Evolutionary conservation across 2,888 invertebrate genomes (phyloP), one percentile per base, ranked within the genome.

Genomic region (Volucella zonaria): DNA sequence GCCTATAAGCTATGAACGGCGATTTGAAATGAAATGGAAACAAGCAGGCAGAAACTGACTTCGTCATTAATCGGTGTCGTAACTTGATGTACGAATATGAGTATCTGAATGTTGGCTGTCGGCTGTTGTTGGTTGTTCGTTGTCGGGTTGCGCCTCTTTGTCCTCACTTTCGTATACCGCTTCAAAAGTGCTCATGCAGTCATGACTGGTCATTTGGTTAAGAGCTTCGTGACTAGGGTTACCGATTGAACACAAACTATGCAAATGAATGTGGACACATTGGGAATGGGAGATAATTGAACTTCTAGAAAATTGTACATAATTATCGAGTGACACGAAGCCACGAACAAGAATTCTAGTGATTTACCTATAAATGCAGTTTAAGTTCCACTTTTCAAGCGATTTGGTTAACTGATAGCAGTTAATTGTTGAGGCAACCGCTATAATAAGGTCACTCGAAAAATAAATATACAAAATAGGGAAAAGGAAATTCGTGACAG

Each of bases 21-120:
- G 67, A 68, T 45, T 51, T 81, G 68, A 68, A 85, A 81, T 81
- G 76, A 81, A 85, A 85, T 85, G 76, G 66, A 85, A 81, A 81
- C 66, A 79, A 74, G 51, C 15, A 61, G 71, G 38, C 77, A 62
- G 70, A 61, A 23, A 75, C 56, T 43, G 67, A 80, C 83, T 85
- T 68, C 80, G 80, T 85, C 85, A 85, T 68, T 76, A 81, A 71
- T 85, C 75, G 61, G 76, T 80, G 76, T 73, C 80, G 85, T 83
- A 80, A 85, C 68, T 45, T 45, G 64, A 68, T 76, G 81, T 81
- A 31, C 31, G 6, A 31, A 31, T 31, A 31, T 1, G 4, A 31
- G 31, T 31, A 81, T 80, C 71, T 73, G 66, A 73, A 83, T 79
- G 78, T 54, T 81, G 76, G 67, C 47, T 73, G 64, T 74, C 54